These are phyloP conservation scores for Scaptomyza graminum DNA, from an alignment of 1,140 invertebrate species.

Conservation along the genomic window DNA sequence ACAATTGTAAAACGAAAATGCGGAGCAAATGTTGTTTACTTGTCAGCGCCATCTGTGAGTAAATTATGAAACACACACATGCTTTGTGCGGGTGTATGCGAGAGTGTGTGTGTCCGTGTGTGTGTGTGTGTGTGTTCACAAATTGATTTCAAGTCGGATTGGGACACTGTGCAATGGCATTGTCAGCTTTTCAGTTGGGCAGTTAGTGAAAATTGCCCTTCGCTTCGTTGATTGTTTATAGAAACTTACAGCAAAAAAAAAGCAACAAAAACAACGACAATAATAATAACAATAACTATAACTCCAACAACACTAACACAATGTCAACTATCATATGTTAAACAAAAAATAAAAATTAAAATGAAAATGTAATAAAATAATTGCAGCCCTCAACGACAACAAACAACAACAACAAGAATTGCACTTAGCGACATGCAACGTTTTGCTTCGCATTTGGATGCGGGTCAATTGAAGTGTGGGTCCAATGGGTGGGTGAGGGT, in stretches of 20 bases:
- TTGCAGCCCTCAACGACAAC: conserved; percentile 66
- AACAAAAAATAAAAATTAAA: conserved; percentile 49
- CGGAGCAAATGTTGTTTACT: conserved; percentile 10
- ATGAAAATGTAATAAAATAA: conserved; percentile 60
- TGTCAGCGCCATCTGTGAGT: conserved; percentile 49
- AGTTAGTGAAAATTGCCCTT: conserved; percentile 73
- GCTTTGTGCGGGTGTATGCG: conserved; percentile 5
- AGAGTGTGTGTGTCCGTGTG: not conserved
- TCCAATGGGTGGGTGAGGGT: too few relatives aligned
- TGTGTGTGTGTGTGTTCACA: conserved; percentile 58
- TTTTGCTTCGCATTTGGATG: conserved; percentile 61
- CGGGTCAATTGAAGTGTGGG: conserved; percentile 39
- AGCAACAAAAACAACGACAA: conserved; percentile 42
- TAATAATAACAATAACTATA: conserved; percentile 11
- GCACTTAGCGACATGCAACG: conserved; percentile 79
- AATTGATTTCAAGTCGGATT: conserved; percentile 72
- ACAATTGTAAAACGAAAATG: conserved; percentile 42
- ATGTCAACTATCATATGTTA: conserved; percentile 61
- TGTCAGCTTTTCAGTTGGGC: conserved; percentile 54
- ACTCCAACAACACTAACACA: conserved; percentile 29
- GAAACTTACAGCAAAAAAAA: conserved; percentile 45
- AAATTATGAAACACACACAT: conserved; percentile 35
- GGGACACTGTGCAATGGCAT: conserved; percentile 62
- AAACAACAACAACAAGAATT: conserved; percentile 47
- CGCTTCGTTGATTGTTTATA: conserved; percentile 78